phyloP scores from a whole-genome alignment of 2,113 vertebrate genomes.

The Pomatorhinus ruficollis region DNA sequence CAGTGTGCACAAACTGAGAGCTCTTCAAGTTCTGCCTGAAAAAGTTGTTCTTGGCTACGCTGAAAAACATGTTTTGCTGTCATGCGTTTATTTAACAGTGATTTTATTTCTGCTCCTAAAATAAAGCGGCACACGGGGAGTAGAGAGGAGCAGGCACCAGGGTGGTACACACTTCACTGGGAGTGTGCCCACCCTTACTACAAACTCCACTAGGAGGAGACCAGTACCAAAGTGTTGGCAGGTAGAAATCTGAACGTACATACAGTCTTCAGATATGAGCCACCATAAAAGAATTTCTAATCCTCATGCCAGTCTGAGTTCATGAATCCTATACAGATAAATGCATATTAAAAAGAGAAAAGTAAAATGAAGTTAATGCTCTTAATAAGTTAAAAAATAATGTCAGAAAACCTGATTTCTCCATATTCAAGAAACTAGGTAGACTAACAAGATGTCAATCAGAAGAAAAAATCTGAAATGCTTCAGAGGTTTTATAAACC shows the following conservation, averaged over 20 bases:
- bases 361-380: slow-evolving; percentile 30
- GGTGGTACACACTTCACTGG: not conserved
- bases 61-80: not conserved
- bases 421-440: not conserved
- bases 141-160: not conserved
- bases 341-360: slow-evolving; percentile 30
- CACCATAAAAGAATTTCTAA: slow-evolving; percentile 9
- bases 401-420: not conserved
- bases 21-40: not conserved
- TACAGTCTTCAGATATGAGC: not conserved
- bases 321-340: slow-evolving; percentile 4
- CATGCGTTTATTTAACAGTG: not conserved
- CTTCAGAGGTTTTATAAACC: slow-evolving; percentile 24
- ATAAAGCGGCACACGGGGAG: not conserved
- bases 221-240: not conserved
- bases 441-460: slow-evolving; percentile 14
- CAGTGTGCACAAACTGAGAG: not conserved
- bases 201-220: not conserved
- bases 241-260: not conserved
- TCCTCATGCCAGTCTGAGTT: not conserved
- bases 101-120: slow-evolving; percentile 26
- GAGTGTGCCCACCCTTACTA: not conserved
- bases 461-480: slow-evolving; percentile 32
- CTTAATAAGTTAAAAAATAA: slow-evolving; percentile 51
- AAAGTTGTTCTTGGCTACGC: not conserved